These are phyloP conservation scores for Sebastes minor DNA, from an alignment of 2,797 vertebrate species.

Conservation along the genomic window DNA sequence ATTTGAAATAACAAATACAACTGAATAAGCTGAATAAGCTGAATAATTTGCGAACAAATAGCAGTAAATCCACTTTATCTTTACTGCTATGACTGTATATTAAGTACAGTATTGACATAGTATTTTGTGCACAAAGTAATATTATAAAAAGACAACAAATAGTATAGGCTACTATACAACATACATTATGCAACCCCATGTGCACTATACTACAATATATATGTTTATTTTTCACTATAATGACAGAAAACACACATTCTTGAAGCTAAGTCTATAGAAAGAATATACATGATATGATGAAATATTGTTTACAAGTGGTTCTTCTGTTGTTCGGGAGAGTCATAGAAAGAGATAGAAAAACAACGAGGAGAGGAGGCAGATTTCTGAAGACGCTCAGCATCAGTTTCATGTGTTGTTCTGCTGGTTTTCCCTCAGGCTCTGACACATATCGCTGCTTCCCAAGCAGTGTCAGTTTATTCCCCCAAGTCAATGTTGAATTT, in stretches of 20 bases:
- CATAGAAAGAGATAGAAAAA: not conserved
- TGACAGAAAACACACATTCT: not conserved
- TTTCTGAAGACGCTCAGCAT: conserved; percentile 7
- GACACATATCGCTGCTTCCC: conserved; percentile 47
- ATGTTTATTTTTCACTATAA: not conserved
- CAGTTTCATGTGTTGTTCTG: conserved; percentile 25
- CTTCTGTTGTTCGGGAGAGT: not conserved
- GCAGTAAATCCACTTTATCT: not conserved
- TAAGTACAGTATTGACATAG: not conserved
- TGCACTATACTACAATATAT: not conserved
- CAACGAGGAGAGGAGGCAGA: not conserved
- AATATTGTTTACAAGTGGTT: not conserved
- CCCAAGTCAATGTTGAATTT: conserved; percentile 24
- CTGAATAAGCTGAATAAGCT: not conserved
- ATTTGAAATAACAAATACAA: not conserved
- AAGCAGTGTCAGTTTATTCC: conserved; percentile 33
- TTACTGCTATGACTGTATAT: not conserved
- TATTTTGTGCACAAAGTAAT: not conserved
- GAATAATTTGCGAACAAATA: not conserved
- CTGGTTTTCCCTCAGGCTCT: conserved; percentile 46
- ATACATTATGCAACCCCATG: not conserved
- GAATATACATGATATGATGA: not conserved
- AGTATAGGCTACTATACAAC: not conserved
- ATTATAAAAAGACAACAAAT: not conserved
- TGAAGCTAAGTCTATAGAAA: not conserved